These are phyloP conservation scores for Tachypleus tridentatus DNA, from an alignment of 1,140 invertebrate species.

Conservation along the genomic window DNA sequence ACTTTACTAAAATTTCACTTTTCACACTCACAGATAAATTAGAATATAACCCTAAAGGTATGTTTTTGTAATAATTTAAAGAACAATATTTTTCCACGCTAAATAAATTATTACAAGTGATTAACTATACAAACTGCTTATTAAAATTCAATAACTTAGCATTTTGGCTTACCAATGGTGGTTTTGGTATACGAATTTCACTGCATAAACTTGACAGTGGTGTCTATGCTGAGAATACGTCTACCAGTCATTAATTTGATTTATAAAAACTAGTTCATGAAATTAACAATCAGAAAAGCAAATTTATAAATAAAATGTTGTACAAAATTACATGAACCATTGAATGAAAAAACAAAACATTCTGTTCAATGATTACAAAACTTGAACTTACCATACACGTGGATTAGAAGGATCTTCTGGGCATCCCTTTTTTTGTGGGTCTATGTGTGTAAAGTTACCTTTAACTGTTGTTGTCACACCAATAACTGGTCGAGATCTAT, in stretches of 20 bases:
- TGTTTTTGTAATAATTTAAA: too few species aligned
- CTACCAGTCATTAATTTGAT: conserved; percentile 2
- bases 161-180: too few species aligned
- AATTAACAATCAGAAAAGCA: neutral
- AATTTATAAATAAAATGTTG: neutral
- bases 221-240: neutral
- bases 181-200: too few species aligned
- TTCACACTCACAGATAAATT: too few species aligned
- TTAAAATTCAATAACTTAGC: too few species aligned
- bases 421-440: conserved; percentile 62
- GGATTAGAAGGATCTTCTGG: conserved; percentile 46
- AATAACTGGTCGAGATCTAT: conserved; percentile 67
- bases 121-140: too few species aligned
- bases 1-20: too few species aligned
- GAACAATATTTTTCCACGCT: too few species aligned
- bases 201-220: conserved; percentile 2
- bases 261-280: neutral
- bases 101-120: too few species aligned
- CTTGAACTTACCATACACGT: conserved; percentile 51
- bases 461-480: conserved; percentile 47
- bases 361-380: neutral
- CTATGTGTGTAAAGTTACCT: conserved; percentile 44
- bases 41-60: too few species aligned
- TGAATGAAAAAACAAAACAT: neutral
- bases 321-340: neutral